These are phyloP conservation scores for Drosophila triauraria DNA, from an alignment of 1,140 invertebrate species.

Conservation along the genomic window DNA sequence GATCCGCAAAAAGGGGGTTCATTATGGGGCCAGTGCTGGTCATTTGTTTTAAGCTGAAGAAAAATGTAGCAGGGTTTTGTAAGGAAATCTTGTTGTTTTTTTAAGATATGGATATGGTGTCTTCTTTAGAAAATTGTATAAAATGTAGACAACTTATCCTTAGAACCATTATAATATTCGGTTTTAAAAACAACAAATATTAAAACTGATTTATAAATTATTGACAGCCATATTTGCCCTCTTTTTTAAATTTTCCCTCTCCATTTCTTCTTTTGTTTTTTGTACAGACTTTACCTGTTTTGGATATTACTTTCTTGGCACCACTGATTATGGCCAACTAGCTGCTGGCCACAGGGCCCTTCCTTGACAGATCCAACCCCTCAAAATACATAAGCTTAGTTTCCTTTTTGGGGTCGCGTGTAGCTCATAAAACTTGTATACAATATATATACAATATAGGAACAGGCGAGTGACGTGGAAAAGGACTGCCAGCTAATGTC, in stretches of 20 bases:
- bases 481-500: slow-evolving; percentile 36
- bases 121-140: too few relatives aligned
- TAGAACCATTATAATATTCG: too few relatives aligned
- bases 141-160: too few relatives aligned
- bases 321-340: slow-evolving; percentile 43
- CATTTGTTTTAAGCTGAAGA: slow-evolving; percentile 7
- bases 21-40: slow-evolving; percentile 40
- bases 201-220: not conserved
- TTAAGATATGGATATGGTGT: too few relatives aligned
- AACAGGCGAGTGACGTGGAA: not conserved
- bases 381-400: slow-evolving; percentile 1
- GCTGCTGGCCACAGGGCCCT: slow-evolving; percentile 11
- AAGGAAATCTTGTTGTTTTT: too few relatives aligned
- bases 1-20: slow-evolving; percentile 46
- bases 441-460: not conserved
- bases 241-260: rapidly evolving
- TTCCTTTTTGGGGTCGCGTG: slow-evolving; percentile 22
- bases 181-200: too few relatives aligned
- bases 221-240: not conserved
- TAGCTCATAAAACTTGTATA: slow-evolving; percentile 17
- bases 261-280: not conserved
- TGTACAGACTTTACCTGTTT: rapidly evolving
- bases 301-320: not conserved
- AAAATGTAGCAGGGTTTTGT: not conserved
- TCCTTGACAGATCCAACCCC: not conserved